phyloP scores from a whole-genome alignment of 2,113 vertebrate species.

The Ctenomys sociabilis region DNA sequence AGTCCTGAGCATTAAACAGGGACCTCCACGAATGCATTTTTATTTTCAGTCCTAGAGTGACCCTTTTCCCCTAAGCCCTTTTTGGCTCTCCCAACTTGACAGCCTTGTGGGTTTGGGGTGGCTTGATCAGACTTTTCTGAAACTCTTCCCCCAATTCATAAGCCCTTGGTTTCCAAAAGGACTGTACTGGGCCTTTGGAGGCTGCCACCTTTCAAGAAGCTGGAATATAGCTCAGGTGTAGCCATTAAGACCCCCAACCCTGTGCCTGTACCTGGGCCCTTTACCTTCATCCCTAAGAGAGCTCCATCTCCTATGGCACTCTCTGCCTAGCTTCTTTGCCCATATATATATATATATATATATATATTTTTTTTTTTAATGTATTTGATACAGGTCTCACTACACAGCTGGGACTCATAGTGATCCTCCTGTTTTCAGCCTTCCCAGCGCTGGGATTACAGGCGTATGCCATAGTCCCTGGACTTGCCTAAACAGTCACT shows the following conservation, averaged over 20 bases:
- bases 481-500: too few relatives aligned
- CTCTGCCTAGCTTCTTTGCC: not conserved
- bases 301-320: not conserved
- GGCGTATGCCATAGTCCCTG: too few relatives aligned
- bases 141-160: not conserved
- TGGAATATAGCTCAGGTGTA: not conserved
- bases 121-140: not conserved
- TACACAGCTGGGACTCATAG: too few relatives aligned
- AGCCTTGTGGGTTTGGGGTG: not conserved
- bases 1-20: not conserved
- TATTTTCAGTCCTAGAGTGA: not conserved
- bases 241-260: not conserved
- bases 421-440: too few relatives aligned
- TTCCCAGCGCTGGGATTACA: too few relatives aligned
- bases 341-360: too few relatives aligned
- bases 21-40: not conserved
- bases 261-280: not conserved
- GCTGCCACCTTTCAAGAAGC: not conserved
- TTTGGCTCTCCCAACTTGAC: not conserved
- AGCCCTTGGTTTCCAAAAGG: not conserved
- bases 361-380: too few relatives aligned
- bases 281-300: not conserved
- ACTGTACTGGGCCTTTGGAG: not conserved
- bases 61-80: not conserved
- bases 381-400: too few relatives aligned